Percentiles rank a stretch among this genome's conserved stretches.
phyloP scores from a whole-genome alignment of 2,888 invertebrate species.

The Bugulina stolonifera region DNA sequence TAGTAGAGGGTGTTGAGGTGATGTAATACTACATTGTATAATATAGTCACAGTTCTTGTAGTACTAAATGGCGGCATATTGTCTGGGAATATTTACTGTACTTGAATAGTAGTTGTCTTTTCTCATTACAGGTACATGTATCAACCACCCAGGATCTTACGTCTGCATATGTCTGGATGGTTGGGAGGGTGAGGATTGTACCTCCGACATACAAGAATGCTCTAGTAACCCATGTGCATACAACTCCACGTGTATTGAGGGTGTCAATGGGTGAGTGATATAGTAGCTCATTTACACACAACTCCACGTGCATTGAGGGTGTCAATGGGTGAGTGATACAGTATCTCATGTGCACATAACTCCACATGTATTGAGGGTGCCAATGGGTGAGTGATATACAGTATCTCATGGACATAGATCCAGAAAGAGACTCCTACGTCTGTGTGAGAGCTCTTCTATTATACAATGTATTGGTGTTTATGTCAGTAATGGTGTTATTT shows the following conservation, averaged over 20 bases:
- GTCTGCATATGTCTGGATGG: constrained; percentile 6
- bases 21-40: too few relatives aligned
- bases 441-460: too few relatives aligned
- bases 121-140: constrained; percentile 3
- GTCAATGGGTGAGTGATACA: background rate
- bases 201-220: constrained; percentile 9
- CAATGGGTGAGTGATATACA: background rate
- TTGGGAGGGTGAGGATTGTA: background rate
- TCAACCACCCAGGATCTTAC: background rate
- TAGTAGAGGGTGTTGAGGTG: too few relatives aligned
- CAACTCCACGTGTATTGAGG: constrained; percentile 18
- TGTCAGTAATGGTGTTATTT: too few relatives aligned
- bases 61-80: too few relatives aligned
- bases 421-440: too few relatives aligned
- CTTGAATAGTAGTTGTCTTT: too few relatives aligned
- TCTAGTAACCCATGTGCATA: background rate
- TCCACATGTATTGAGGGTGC: constrained; percentile 15
- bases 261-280: constrained; percentile 1
- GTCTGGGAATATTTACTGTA: too few relatives aligned
- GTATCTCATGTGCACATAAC: background rate
- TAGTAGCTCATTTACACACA: background rate
- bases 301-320: constrained; percentile 18
- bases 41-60: too few relatives aligned
- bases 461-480: too few relatives aligned
- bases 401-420: background rate